These are phyloP conservation scores for Galeopsomyia nigrocyanea DNA, from an alignment of 2,888 invertebrate genomes.

Conservation along the genomic window DNA sequence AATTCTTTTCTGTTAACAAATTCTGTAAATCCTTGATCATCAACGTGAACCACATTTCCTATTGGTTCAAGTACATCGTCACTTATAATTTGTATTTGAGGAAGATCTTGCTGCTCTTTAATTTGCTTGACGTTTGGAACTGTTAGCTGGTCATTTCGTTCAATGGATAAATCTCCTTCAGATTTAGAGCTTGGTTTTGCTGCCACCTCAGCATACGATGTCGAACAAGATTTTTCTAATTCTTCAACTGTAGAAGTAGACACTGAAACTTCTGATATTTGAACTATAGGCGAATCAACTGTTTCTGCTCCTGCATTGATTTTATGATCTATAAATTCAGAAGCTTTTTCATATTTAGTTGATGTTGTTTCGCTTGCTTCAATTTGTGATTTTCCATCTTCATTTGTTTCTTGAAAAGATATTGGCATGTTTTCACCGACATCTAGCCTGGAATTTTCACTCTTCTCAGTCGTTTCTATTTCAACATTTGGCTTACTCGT, in stretches of 20 bases:
- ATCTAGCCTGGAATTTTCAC: no score
- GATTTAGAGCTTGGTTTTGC: conserved; percentile 54
- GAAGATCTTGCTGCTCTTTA: conserved; percentile 39
- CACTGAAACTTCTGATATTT: no score
- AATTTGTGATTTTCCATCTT: no score
- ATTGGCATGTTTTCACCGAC: no score
- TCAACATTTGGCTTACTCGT: no score
- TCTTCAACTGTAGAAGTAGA: conserved; percentile 3
- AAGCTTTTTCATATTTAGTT: no score
- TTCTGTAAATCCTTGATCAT: conserved; percentile 68
- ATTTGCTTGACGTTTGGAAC: conserved; percentile 13
- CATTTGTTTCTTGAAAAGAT: no score
- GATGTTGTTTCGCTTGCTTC: no score
- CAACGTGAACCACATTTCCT: conserved; percentile 54
- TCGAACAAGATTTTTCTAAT: conserved; percentile 43
- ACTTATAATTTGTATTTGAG: conserved; percentile 59
- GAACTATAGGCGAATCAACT: no score
- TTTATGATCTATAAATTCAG: no score
- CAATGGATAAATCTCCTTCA: conserved; percentile 32
- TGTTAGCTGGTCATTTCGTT: neutral
- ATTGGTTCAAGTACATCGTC: conserved; percentile 59
- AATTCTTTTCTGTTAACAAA: conserved; percentile 69
- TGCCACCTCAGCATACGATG: conserved; percentile 57
- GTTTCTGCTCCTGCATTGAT: no score
- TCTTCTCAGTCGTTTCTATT: no score